Conservation (phyloP, 1,140 invertebrate genomes). For the Nymphalis io region DNA sequence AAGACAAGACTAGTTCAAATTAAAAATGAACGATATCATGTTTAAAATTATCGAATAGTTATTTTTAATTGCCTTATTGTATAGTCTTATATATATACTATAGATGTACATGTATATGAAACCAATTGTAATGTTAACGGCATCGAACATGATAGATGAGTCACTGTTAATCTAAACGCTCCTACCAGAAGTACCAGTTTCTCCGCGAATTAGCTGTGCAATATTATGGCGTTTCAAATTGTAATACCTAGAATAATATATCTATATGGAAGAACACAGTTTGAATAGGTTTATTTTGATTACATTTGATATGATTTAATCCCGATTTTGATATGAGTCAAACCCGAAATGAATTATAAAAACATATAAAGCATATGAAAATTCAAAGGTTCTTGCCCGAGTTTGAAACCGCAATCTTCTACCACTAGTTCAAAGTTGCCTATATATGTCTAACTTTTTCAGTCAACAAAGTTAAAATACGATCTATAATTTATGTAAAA, state of each 20-base stretch:
- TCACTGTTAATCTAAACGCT: constrained; percentile 21
- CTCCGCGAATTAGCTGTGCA: constrained; percentile 2
- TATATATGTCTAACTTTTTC: neutral
- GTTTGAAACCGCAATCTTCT: too few species aligned
- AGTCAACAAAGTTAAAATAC: neutral
- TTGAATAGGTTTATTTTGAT: neutral
- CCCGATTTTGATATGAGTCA: too few species aligned
- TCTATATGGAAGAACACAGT: neutral
- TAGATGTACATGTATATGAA: constrained; percentile 3
- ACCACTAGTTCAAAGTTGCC: neutral
- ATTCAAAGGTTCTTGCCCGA: too few species aligned
- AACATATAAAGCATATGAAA: too few species aligned
- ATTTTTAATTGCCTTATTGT: too few species aligned
- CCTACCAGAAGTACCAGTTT: constrained; percentile 9
- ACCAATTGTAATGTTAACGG: constrained; percentile 34
- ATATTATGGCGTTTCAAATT: constrained; percentile 1
- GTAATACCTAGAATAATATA: neutral
- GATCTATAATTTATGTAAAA: constrained; percentile 4
- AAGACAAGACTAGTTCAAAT: too few species aligned
- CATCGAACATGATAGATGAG: constrained; percentile 22
- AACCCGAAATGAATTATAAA: too few species aligned
- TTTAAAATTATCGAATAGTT: too few species aligned
- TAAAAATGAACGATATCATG: too few species aligned
- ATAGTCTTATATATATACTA: too few species aligned
- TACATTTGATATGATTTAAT: neutral